Evolutionary conservation across 2,113 vertebrate genomes (phyloP).

Genomic region (Notechis scutatus): DNA sequence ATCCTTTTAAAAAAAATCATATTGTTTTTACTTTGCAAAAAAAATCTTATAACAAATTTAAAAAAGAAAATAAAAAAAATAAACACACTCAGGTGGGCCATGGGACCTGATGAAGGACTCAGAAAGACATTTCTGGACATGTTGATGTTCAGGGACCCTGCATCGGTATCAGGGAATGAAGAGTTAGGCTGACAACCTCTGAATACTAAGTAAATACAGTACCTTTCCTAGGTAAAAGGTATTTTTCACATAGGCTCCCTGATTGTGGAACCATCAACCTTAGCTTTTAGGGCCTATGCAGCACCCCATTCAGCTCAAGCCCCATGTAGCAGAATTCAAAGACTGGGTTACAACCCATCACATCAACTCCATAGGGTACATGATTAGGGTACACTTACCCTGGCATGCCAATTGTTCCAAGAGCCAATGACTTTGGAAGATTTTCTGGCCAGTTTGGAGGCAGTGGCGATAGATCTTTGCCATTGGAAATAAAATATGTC

Average conservation of each 20-base stretch:
- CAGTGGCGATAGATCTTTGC: conserved; percentile 64
- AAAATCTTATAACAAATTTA: not conserved
- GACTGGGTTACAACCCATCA: not conserved
- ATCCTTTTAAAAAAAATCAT: not conserved
- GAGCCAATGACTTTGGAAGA: conserved; percentile 76
- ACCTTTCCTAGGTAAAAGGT: not conserved
- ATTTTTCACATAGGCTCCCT: not conserved
- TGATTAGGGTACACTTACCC: conserved; percentile 72
- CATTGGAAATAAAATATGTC: conserved; percentile 75
- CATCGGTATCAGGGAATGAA: not conserved
- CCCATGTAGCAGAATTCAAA: not conserved
- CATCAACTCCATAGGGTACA: not conserved
- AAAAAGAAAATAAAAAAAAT: not conserved
- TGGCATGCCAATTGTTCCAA: conserved; percentile 84
- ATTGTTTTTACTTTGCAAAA: not conserved
- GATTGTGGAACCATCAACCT: not conserved
- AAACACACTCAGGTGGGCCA: not conserved
- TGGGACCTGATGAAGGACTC: not conserved
- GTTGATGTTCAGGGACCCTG: not conserved
- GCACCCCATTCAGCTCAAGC: accelerated
- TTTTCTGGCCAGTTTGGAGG: conserved; percentile 74
- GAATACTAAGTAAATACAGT: not conserved
- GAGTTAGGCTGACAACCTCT: not conserved
- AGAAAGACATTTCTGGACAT: not conserved
- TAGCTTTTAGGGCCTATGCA: not conserved